Base-by-base conservation (phyloP, 2,113 vertebrate genomes). In the Oxyruncus cristatus region DNA sequence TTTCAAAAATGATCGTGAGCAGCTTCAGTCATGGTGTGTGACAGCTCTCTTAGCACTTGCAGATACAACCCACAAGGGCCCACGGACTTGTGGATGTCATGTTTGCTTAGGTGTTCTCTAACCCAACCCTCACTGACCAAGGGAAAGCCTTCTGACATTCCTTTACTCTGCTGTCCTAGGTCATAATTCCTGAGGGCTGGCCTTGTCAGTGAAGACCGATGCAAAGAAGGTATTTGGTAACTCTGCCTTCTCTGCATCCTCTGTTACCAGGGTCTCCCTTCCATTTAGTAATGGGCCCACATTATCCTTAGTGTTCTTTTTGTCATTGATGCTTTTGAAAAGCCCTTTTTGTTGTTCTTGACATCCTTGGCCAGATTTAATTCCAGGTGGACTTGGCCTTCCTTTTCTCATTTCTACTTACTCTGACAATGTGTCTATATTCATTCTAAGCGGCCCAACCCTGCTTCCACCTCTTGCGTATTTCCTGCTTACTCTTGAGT, bases 21-120 rank as follows among this genome's bases (percentile, higher is more conserved):
- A n/a, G 26, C 12, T 33, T 52, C 33, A 52, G 5, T 62, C 28
- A 3, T 52, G 19, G 33, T n/a, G 27, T 24, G 12, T 0, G 0
- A 33, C 42, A 58, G 33, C 68, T 67, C 33, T 67, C 52, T 42
- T 37, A 59, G 37, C 12, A 52, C 5, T 39, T 23, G 4, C 8
- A 28, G 44, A 46, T 46, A 4, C 8, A 53, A 24, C 37, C 52
- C 58, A 20, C 37, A 62, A 58, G 52, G 8, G 11, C 4, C 49
- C 17, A 30, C 6, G 12, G 33, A 44, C 9, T 32, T 24, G 27
- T 23, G 23, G 15, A 59, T 39, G 23, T 24, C 23, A 13, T 19
- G 15, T 74, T 33, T 67, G 33, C 52, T 44, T 41, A 21, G 8
- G n/a, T 71, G n/a, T 17, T 74, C 46, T 59, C 15, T 39, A 59